These are phyloP conservation scores for Aleiodes alternator DNA, from an alignment of 2,888 invertebrate species.

Conservation along the genomic window DNA sequence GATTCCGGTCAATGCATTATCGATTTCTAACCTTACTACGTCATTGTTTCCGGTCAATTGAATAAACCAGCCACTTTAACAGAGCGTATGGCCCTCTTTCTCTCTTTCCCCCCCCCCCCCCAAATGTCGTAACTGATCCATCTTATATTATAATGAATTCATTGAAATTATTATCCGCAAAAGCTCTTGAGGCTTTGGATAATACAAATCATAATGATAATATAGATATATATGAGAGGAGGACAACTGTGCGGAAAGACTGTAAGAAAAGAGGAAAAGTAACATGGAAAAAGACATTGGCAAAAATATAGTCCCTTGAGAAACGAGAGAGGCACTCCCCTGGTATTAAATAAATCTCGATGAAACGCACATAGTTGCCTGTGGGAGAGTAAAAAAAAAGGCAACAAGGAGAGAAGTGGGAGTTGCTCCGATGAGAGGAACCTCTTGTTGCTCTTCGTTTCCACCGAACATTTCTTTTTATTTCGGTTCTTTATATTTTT, in stretches of 20 bases:
- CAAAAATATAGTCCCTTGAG: constrained; percentile 19
- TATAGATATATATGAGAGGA: neutral
- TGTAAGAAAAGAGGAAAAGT: constrained; percentile 6
- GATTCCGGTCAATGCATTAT: constrained; percentile 58
- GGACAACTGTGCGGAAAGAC: neutral
- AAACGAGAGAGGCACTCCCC: constrained; percentile 23
- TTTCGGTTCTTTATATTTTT: constrained; percentile 7
- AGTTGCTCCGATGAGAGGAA: constrained; percentile 19
- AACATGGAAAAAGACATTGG: constrained; percentile 9
- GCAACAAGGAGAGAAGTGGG: neutral
- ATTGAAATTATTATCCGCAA: neutral
- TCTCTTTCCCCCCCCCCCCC: neutral
- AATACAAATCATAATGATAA: neutral
- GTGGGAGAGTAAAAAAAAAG: neutral
- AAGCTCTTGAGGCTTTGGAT: neutral
- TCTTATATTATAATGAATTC: too few relatives aligned
- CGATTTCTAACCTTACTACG: constrained; percentile 54
- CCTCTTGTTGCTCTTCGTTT: constrained; percentile 31
- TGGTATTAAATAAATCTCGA: constrained; percentile 33
- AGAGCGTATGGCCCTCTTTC: constrained; percentile 24
- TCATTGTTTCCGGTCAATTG: constrained; percentile 58
- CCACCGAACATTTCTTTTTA: neutral
- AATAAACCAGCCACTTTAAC: constrained; percentile 37
- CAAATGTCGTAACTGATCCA: neutral
- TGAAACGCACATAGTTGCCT: constrained; percentile 31